A percentile compares a stretch with the other conserved stretches of the same genome.
Evolutionary conservation across 1,140 invertebrate species (phyloP).

Genomic region (Arctopsyche grandis): DNA sequence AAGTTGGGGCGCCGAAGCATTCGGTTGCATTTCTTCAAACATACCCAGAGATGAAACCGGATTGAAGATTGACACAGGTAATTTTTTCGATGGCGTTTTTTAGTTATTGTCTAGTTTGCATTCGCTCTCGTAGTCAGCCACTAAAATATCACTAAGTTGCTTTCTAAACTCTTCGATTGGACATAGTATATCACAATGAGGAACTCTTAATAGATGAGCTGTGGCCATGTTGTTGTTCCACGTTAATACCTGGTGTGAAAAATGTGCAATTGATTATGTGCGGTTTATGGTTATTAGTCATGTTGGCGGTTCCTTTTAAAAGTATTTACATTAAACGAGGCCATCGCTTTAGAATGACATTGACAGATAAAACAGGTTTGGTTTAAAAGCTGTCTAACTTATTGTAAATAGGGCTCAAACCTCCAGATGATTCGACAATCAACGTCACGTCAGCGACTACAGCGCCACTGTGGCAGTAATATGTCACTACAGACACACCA

Average conservation of each 20-base stretch:
- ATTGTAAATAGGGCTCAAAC: too few relatives aligned
- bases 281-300: not conserved
- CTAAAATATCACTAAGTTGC: conserved; percentile 61
- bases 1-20: conserved; percentile 84
- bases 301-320: too few relatives aligned
- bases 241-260: conserved; percentile 62
- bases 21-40: conserved; percentile 85
- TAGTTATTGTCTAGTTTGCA: conserved; percentile 54
- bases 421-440: too few relatives aligned
- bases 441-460: too few relatives aligned
- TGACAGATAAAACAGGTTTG: too few relatives aligned
- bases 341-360: too few relatives aligned
- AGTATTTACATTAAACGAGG: too few relatives aligned
- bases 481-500: too few relatives aligned
- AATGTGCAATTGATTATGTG: conserved; percentile 8
- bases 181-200: conserved; percentile 62
- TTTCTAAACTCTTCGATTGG: conserved; percentile 62
- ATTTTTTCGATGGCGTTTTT: conserved; percentile 46
- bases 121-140: conserved; percentile 62
- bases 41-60: conserved; percentile 86
- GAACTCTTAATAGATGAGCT: conserved; percentile 62
- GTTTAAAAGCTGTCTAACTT: too few relatives aligned
- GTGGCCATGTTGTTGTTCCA: conserved; percentile 64
- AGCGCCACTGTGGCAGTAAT: too few relatives aligned
- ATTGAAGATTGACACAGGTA: conserved; percentile 82